Evolutionary conservation across 2,113 vertebrate species (phyloP), one percentile per base, ranked within the genome.

Genomic region (Lepisosteus oculatus): DNA sequence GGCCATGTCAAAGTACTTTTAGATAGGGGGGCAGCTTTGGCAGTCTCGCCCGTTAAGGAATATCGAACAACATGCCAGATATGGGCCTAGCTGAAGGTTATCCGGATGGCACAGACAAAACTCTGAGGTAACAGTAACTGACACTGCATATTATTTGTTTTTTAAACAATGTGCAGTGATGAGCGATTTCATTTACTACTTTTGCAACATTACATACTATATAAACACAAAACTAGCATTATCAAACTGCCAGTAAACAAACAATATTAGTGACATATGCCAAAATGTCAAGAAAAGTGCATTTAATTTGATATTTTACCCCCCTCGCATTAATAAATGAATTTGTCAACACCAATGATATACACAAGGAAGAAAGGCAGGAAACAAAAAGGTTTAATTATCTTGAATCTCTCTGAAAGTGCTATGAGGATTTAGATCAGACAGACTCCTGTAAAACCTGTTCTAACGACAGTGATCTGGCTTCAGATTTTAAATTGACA

Each of bases 81-180:
- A 0, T 47, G 13, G 43, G 43, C 13, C n/a, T 13, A 47, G 64
- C 8, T 66, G 13, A 66, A 66, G 13, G 6, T 66, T 6, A 66
- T 9, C 43, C 7, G 41, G 64, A n/a, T 6, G 43, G 12, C 43
- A 29, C 8, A 29, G 29, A 9, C 1, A 12, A 66, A 55, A 63
- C 43, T 29, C 59, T 71, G 69, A 71, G 61, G 61, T 51, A 70
- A 70, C n/a, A 56, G 67, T 3, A 69, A 57, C 3, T 57, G 0
- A 42, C 3, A 55, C 17, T 55, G 29, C 47, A 56, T 8, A 15
- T 17, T 3, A 55, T 55, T 7, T 17, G 51, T 55, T 56, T 67
- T 51, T 67, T 6, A 54, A 44, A 15, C 67, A 55, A 29, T 56
- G 9, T 55, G 29, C 8, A 6, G 17, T 41, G 67, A 47, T 42